Conservation (phyloP, 2,888 invertebrate genomes). For the Nematopogon swammerdamellus region DNA sequence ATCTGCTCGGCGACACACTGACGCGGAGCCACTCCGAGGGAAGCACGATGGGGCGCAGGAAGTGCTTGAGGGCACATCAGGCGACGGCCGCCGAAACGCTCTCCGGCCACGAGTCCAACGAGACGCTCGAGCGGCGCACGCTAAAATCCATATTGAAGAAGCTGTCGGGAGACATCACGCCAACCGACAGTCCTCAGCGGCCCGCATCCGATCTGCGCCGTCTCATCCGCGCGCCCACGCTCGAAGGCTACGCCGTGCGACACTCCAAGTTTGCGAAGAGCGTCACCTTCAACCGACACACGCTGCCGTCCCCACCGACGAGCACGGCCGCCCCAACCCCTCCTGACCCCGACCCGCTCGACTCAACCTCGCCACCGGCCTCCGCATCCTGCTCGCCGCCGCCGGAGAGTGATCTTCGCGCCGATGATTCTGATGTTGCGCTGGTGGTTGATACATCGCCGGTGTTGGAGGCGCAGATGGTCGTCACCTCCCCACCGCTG, state of each 20-base stretch:
- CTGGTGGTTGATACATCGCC: neutral
- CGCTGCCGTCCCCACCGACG: constrained; percentile 74
- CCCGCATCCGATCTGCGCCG: constrained; percentile 61
- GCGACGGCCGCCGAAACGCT: constrained; percentile 31
- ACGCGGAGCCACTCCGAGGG: constrained; percentile 81
- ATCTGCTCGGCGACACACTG: constrained; percentile 53
- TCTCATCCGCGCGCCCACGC: constrained; percentile 76
- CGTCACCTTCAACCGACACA: constrained; percentile 83
- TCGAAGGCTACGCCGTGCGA: constrained; percentile 85
- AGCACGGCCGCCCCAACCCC: constrained; percentile 28
- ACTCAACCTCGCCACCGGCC: constrained; percentile 1
- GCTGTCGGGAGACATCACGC: constrained; percentile 66
- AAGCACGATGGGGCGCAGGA: constrained; percentile 66
- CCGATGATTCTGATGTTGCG: neutral
- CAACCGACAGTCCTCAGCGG: constrained; percentile 42
- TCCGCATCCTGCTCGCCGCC: neutral
- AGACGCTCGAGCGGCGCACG: constrained; percentile 77
- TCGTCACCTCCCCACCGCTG: neutral
- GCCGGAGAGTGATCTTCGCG: too few relatives aligned
- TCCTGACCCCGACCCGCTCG: neutral
- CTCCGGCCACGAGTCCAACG: constrained; percentile 68
- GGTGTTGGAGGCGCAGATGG: too few relatives aligned
- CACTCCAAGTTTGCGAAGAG: constrained; percentile 87
- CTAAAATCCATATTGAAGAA: constrained; percentile 84
- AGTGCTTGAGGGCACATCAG: constrained; percentile 40